Conservation (phyloP, 1,140 invertebrate species). For the Heliconius nattereri region DNA sequence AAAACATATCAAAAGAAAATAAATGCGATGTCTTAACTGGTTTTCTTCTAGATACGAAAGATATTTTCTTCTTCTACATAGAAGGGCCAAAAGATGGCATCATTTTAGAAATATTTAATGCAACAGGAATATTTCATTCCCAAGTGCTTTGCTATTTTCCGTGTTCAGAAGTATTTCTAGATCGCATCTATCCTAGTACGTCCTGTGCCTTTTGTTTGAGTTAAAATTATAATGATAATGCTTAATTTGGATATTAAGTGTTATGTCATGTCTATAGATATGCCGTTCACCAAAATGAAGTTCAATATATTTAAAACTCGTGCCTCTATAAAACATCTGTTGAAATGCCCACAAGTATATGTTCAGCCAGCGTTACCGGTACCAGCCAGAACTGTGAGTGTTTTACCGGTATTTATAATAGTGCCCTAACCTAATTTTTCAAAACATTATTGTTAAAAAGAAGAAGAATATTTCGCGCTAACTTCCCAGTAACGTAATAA, state of each 20-base stretch:
- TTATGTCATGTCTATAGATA: neutral
- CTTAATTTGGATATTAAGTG: neutral
- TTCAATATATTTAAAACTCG: constrained; percentile 64
- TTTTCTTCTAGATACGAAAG: constrained; percentile 61
- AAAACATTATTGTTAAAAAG: too few species aligned
- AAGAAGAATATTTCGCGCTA: neutral
- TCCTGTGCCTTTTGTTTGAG: neutral
- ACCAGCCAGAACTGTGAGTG: constrained; percentile 57
- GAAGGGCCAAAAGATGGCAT: constrained; percentile 62
- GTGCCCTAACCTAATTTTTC: too few species aligned
- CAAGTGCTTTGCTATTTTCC: constrained; percentile 58
- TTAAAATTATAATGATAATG: too few species aligned
- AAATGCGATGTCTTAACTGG: constrained; percentile 58
- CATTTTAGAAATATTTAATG: constrained; percentile 62
- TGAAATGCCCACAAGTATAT: constrained; percentile 62
- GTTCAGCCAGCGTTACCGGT: constrained; percentile 59
- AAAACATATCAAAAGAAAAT: constrained; percentile 28
- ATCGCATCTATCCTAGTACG: constrained; percentile 64
- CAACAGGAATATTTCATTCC: constrained; percentile 56
- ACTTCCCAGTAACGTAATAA: neutral
- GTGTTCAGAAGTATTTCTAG: constrained; percentile 54
- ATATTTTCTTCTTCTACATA: constrained; percentile 56
- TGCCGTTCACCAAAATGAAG: constrained; percentile 38
- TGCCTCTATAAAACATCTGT: constrained; percentile 51
- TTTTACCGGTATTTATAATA: too few species aligned